Evolutionary conservation across 2,797 vertebrate species (phyloP).

Genomic region (Poecilia picta): DNA sequence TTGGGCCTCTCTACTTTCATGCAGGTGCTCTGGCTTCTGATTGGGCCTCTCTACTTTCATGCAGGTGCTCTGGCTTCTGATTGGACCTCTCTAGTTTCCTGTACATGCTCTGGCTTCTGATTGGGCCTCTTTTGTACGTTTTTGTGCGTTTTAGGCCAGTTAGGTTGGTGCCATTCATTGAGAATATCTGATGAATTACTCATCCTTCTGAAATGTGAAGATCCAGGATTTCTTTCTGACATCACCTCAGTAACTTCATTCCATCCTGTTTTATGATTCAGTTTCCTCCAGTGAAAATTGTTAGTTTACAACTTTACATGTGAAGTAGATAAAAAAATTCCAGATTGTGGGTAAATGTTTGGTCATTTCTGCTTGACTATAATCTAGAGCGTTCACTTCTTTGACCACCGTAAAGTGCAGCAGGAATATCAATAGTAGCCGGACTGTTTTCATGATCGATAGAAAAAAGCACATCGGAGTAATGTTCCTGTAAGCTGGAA

Average conservation of each 20-base stretch:
- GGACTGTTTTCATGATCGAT: constrained; percentile 40
- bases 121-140: no score
- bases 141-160: background rate
- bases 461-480: constrained; percentile 18
- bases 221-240: background rate
- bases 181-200: background rate
- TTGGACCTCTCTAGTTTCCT: no score
- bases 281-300: background rate
- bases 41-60: background rate
- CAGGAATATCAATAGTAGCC: constrained; percentile 6
- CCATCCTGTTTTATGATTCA: background rate
- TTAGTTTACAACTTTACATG: background rate
- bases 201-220: background rate
- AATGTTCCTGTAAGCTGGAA: constrained; percentile 30
- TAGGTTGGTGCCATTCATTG: background rate
- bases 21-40: no score
- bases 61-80: background rate
- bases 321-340: background rate
- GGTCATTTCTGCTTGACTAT: background rate
- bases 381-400: background rate
- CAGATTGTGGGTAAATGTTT: background rate
- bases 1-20: no score
- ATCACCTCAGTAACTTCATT: background rate
- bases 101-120: background rate
- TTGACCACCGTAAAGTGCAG: constrained; percentile 9